These are phyloP conservation scores for Bombus waltoni DNA, from an alignment of 1,140 invertebrate genomes.

Conservation along the genomic window DNA sequence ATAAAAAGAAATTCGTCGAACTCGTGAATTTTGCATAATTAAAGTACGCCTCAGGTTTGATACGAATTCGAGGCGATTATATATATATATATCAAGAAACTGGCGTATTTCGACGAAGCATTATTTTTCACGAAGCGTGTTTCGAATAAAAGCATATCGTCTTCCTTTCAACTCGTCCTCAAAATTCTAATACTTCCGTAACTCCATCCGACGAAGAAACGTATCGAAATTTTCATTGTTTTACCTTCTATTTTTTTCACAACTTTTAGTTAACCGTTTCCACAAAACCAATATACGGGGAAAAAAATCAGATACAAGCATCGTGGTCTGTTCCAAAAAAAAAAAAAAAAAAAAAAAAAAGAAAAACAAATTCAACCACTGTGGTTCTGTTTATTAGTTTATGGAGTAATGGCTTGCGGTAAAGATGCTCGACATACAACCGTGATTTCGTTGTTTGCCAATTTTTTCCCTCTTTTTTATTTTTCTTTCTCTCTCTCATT, in stretches of 20 bases:
- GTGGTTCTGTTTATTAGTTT: conserved; percentile 51
- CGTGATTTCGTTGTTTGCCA: conserved; percentile 38
- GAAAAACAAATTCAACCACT: conserved; percentile 5
- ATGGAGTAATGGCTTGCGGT: conserved; percentile 45
- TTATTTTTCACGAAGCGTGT: too few species aligned
- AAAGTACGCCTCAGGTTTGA: too few species aligned
- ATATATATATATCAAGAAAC: too few species aligned
- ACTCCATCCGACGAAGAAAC: background rate
- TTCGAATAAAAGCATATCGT: too few species aligned
- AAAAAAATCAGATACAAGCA: background rate
- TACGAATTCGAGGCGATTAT: too few species aligned
- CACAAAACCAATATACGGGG: background rate
- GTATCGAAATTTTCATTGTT: background rate
- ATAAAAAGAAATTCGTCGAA: too few species aligned
- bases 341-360: too few species aligned
- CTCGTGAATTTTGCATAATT: too few species aligned
- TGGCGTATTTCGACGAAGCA: too few species aligned
- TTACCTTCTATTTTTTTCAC: background rate
- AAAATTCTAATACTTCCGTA: background rate
- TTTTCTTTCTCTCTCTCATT: background rate
- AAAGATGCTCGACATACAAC: conserved; percentile 15
- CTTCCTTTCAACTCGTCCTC: background rate
- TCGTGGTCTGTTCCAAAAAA: background rate
- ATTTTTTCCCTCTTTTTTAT: background rate
- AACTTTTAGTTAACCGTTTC: background rate